A percentile compares a stretch with the other conserved stretches of the same genome.
Evolutionary conservation across 1,140 invertebrate species (phyloP).

Genomic region (Akabosia matsudoensis): DNA sequence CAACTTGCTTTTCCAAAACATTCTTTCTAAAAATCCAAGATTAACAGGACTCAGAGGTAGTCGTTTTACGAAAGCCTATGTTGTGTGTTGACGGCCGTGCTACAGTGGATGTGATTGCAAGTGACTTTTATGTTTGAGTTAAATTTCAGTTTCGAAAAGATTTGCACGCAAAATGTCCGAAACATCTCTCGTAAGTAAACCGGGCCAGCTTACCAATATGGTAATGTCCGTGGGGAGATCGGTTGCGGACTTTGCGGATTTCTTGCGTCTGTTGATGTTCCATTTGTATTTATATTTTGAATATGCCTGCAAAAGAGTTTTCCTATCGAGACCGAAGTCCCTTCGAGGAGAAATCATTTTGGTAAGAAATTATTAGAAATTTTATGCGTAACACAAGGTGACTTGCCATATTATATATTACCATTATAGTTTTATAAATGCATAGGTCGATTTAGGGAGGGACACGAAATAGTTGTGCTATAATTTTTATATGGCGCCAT

Average conservation of each 20-base stretch:
- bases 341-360: conserved; percentile 35
- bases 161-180: neutral
- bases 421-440: neutral
- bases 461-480: too few relatives aligned
- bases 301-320: conserved; percentile 24
- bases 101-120: too few relatives aligned
- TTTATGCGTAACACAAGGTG: neutral
- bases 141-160: neutral
- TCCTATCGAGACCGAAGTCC: conserved; percentile 29
- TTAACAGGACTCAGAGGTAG: too few relatives aligned
- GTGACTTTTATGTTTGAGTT: neutral
- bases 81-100: too few relatives aligned
- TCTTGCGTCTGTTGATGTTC: conserved; percentile 26
- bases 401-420: neutral
- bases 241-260: conserved; percentile 20
- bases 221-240: neutral
- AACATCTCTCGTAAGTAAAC: neutral
- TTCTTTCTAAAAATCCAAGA: too few relatives aligned
- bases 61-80: too few relatives aligned
- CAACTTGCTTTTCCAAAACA: too few relatives aligned
- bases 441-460: too few relatives aligned
- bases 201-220: neutral
- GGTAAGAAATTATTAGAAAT: conserved; percentile 18
- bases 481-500: neutral
- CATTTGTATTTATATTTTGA: conserved; percentile 34